phyloP scores from a whole-genome alignment of 2,888 invertebrate genomes.

The Drosophila acutilabella region DNA sequence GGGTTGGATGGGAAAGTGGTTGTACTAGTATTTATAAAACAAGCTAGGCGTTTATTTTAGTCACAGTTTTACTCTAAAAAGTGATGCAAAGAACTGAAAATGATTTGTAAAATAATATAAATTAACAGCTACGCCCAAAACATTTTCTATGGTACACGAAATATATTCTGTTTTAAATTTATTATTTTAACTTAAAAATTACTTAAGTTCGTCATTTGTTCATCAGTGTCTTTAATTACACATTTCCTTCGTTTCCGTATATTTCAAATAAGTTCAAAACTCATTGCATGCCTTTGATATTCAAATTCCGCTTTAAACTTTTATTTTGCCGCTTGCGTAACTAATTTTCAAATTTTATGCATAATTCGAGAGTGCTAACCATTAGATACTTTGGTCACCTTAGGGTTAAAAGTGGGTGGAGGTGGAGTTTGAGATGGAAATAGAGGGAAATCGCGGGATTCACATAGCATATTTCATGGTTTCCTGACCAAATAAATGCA shows the following conservation, averaged over 20 bases:
- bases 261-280: constrained; percentile 48
- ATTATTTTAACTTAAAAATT: constrained; percentile 1
- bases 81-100: not conserved
- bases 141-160: too few relatives aligned
- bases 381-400: constrained; percentile 38
- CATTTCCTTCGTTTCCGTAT: constrained; percentile 8
- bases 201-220: not conserved
- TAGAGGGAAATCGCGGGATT: not conserved
- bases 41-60: constrained; percentile 51
- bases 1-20: constrained; percentile 41
- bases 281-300: constrained; percentile 70
- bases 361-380: constrained; percentile 70
- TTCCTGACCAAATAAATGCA: constrained; percentile 76
- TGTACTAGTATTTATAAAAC: constrained; percentile 58
- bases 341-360: constrained; percentile 70
- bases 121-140: too few relatives aligned
- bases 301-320: constrained; percentile 70
- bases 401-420: constrained; percentile 60
- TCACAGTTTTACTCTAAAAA: constrained; percentile 40
- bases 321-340: constrained; percentile 54
- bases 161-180: not conserved
- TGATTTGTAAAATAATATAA: too few relatives aligned
- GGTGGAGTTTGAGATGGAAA: not conserved
- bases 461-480: constrained; percentile 68
- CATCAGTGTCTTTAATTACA: constrained; percentile 14